Conservation (phyloP, 2,888 invertebrate species). For the Pterobdella sp. region DNA sequence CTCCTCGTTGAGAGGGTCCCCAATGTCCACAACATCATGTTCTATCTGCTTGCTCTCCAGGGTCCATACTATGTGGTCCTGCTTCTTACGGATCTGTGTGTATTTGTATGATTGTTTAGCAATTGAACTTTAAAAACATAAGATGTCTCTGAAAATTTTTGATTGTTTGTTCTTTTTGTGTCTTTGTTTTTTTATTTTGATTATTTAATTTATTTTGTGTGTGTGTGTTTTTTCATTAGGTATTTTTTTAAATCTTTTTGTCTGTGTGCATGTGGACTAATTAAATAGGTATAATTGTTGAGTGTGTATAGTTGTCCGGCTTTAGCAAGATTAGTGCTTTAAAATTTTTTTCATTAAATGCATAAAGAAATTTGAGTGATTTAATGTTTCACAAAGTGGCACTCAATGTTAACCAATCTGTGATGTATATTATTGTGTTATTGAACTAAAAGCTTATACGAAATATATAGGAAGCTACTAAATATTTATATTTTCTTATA, state of each 20-base stretch:
- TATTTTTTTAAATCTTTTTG: not conserved
- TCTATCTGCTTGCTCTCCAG: slow-evolving; percentile 81
- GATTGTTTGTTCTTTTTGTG: not conserved
- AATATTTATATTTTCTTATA: too few species aligned
- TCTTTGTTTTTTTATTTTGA: not conserved
- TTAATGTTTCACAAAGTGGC: too few species aligned
- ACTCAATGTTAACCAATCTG: too few species aligned
- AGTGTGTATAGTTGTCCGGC: not conserved
- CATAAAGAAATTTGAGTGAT: too few species aligned
- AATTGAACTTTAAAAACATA: not conserved
- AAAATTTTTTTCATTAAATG: too few species aligned
- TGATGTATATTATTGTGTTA: too few species aligned
- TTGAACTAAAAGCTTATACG: too few species aligned
- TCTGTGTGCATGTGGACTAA: not conserved
- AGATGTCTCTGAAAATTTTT: too few species aligned
- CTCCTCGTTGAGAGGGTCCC: slow-evolving; percentile 79
- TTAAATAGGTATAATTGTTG: not conserved
- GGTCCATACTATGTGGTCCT: slow-evolving; percentile 85
- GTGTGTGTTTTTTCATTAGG: not conserved
- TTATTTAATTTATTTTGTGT: not conserved
- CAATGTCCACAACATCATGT: slow-evolving; percentile 84
- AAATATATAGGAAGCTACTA: too few species aligned
- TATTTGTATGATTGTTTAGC: too few species aligned
- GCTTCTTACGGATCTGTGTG: slow-evolving; percentile 83
- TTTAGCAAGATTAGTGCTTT: too few species aligned